These are phyloP conservation scores for Diacarnus erythraeanus DNA, from an alignment of 37 sponge, comb jelly and placozoan genomes.

Conservation along the genomic window DNA sequence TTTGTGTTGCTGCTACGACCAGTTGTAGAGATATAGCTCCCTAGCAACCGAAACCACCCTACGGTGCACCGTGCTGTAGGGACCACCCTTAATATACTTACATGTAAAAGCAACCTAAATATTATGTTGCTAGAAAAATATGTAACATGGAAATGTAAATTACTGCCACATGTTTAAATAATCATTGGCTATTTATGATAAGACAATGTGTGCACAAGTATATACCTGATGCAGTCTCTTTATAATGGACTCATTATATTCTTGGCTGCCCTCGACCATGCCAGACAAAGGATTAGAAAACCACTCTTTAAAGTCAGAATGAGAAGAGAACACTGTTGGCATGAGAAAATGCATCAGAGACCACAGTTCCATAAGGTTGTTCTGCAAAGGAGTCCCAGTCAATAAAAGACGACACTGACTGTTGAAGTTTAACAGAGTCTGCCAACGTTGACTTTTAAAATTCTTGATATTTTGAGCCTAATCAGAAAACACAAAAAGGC, in stretches of 20 bases:
- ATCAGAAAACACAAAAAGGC: too few relatives aligned
- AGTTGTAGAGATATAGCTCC: too few relatives aligned
- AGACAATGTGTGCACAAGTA: neutral
- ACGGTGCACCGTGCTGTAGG: too few relatives aligned
- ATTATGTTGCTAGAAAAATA: too few relatives aligned
- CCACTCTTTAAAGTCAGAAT: slow-evolving; percentile 98
- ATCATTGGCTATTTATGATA: too few relatives aligned
- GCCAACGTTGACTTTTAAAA: slow-evolving; percentile 99
- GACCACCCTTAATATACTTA: too few relatives aligned
- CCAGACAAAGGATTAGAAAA: slow-evolving; percentile 98
- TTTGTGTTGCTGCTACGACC: too few relatives aligned
- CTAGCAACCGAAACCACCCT: too few relatives aligned
- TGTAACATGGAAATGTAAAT: too few relatives aligned
- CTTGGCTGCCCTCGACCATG: slow-evolving; percentile 99
- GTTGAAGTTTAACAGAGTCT: slow-evolving; percentile 93
- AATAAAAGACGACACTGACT: slow-evolving; percentile 90
- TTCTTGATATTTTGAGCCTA: slow-evolving; percentile 99
- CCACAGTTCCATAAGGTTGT: slow-evolving; percentile 99
- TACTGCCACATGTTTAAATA: too few relatives aligned
- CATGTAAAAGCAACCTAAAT: too few relatives aligned
- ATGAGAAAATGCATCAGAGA: slow-evolving; percentile 99
- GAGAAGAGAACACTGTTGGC: slow-evolving; percentile 96
- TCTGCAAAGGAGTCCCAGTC: slow-evolving; percentile 99
- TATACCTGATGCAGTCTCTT: slow-evolving; percentile 90
- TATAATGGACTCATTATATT: slow-evolving; percentile 93